Base-by-base conservation (phyloP, 1,140 invertebrate species). In the Aphaenogaster rudis region DNA sequence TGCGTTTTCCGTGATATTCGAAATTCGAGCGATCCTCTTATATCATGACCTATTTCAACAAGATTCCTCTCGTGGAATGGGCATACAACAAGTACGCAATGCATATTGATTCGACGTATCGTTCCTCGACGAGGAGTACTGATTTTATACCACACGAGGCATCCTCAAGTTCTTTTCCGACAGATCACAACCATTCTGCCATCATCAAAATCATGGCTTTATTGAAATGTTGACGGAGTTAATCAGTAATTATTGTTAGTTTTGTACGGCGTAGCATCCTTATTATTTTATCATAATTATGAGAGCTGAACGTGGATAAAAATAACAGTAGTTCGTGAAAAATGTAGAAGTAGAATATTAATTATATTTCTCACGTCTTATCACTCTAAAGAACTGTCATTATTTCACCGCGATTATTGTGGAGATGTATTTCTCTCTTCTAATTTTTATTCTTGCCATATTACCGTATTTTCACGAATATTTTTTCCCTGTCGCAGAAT, bases 21-120 rank as follows among this genome's bases (percentile, higher is more conserved):
- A 78, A 78, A 78, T 78, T 78, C 42, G 57, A 63, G 15, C n/a
- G 54, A 61, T 59, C 54, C 76, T 63, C 57, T 78, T 78, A 63
- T 59, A 45, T 78, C 57, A 63, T 48, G 76, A 78, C 57, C 76
- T 36, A 61, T 63, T 78, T 76, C 54, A 39, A 59, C 52, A 39
- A 42, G 36, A 39, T 57, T 45, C 11, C 57, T 59, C 36, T 59
- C 28, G 8, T 28, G n/a, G 42, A 6, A 63, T 45, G 21, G 28
- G 28, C 21, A 45, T 48, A 78, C 28, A 76, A 28, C 67, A 21
- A 33, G 39, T 48, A 6, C 39, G 48, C 57, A 45, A 45, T 48
- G 74, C 39, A 21, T 78, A 63, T 78, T 45, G 76, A 78, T 78
- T 78, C n/a, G n/a, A 59, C 9, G n/a, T 57, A 42, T 57, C 17